Percentiles rank a stretch among this genome's conserved stretches.
phyloP scores from a whole-genome alignment of 2,797 vertebrate genomes.

The Threskiornis aethiopicus region DNA sequence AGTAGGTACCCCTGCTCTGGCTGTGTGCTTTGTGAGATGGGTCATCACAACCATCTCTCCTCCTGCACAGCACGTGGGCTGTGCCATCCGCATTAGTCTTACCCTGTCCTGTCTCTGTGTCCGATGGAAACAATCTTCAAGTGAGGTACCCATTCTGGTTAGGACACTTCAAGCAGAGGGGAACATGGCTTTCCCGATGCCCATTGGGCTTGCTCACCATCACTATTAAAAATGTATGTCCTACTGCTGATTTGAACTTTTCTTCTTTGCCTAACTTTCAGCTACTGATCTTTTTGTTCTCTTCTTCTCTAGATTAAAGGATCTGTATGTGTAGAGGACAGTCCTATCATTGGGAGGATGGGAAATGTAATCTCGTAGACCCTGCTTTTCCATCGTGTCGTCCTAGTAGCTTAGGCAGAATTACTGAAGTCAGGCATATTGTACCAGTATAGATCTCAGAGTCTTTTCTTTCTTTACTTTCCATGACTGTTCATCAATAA shows the following conservation, averaged over 20 bases:
- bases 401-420: neutral
- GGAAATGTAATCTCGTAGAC: neutral
- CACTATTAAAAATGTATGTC: neutral
- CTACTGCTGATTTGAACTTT: neutral
- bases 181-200: neutral
- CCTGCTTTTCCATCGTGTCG: neutral
- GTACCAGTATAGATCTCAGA: neutral
- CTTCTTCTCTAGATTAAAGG: neutral
- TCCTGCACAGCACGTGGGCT: fast-evolving
- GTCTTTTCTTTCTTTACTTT: conserved; percentile 43
- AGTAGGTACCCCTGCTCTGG: neutral
- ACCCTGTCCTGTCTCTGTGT: neutral
- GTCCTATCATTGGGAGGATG: neutral
- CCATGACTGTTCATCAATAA: conserved; percentile 36
- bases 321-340: neutral
- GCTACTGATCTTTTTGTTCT: neutral
- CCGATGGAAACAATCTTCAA: neutral
- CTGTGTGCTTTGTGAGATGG: neutral
- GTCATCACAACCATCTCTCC: neutral
- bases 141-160: neutral
- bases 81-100: fast-evolving
- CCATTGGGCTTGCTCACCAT: neutral
- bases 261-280: neutral
- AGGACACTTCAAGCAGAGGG: neutral
- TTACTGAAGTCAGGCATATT: neutral